Percentiles rank a stretch among this genome's conserved stretches.
Conservation (phyloP, 2,113 vertebrate species). For the Chaetorhynchus papuensis region DNA sequence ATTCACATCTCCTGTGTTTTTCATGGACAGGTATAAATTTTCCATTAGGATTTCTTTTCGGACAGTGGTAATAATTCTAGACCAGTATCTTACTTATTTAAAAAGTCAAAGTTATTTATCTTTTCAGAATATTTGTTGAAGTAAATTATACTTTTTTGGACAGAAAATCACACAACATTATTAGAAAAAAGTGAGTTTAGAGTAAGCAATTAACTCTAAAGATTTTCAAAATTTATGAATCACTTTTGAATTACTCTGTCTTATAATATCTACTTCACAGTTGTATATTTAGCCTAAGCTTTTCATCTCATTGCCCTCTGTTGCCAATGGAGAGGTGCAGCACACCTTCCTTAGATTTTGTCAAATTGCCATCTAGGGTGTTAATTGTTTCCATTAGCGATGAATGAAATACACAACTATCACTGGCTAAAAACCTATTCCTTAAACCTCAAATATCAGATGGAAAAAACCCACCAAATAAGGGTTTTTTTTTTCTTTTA, state of each 20-base stretch:
- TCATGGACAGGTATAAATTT: neutral
- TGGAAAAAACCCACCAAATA: neutral
- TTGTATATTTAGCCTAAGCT: neutral
- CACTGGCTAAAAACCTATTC: neutral
- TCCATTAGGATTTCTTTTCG: fast-evolving
- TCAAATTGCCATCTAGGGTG: neutral
- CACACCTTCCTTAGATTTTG: neutral
- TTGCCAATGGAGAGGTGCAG: neutral
- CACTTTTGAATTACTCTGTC: neutral
- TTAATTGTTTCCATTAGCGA: neutral
- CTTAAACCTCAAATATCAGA: neutral
- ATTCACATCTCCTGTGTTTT: neutral
- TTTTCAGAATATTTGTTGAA: neutral
- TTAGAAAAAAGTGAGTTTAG: neutral
- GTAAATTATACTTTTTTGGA: neutral
- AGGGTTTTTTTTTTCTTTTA: neutral
- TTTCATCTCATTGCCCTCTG: neutral
- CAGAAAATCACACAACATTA: neutral
- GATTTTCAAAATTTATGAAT: neutral
- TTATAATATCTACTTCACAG: neutral
- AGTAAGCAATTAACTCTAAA: neutral
- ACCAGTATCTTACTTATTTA: neutral
- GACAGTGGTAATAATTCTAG: neutral
- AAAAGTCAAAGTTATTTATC: neutral
- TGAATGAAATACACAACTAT: neutral